phyloP scores from a whole-genome alignment of 1,140 invertebrate genomes.

The Drosophila arizonae region DNA sequence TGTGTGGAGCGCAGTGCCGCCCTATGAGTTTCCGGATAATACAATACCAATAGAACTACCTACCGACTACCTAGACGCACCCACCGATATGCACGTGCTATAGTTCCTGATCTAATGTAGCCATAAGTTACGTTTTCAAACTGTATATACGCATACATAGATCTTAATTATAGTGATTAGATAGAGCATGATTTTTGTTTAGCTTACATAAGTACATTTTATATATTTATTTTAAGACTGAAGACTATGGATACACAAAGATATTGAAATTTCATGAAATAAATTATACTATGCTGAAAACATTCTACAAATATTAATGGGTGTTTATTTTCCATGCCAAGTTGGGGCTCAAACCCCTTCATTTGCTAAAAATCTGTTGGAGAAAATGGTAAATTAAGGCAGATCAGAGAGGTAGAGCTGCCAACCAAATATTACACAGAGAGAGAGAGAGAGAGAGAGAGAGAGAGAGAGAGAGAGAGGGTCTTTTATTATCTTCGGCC shows the following conservation, averaged over 20 bases:
- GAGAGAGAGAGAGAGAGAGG: background rate
- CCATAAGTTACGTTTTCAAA: slow-evolving; percentile 50
- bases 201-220: slow-evolving; percentile 29
- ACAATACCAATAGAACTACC: background rate
- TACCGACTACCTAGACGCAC: slow-evolving; percentile 14
- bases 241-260: slow-evolving; percentile 33
- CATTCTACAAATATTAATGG: slow-evolving; percentile 50
- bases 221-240: slow-evolving; percentile 72
- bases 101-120: slow-evolving; percentile 67
- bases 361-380: too few species aligned
- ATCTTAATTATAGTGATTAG: slow-evolving; percentile 20
- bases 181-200: slow-evolving; percentile 20
- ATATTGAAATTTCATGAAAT: slow-evolving; percentile 48
- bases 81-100: slow-evolving; percentile 52
- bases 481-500: background rate
- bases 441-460: too few species aligned
- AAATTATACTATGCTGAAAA: slow-evolving; percentile 60
- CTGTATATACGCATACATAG: slow-evolving; percentile 42
- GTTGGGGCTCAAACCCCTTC: too few species aligned
- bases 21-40: slow-evolving; percentile 26
- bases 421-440: background rate
- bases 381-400: too few species aligned
- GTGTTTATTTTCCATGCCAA: background rate
- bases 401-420: background rate
- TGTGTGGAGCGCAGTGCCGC: slow-evolving; percentile 31